Evolutionary conservation across 2,888 invertebrate genomes (phyloP), one percentile per base, ranked within the genome.

Genomic region (Plebejus argus): DNA sequence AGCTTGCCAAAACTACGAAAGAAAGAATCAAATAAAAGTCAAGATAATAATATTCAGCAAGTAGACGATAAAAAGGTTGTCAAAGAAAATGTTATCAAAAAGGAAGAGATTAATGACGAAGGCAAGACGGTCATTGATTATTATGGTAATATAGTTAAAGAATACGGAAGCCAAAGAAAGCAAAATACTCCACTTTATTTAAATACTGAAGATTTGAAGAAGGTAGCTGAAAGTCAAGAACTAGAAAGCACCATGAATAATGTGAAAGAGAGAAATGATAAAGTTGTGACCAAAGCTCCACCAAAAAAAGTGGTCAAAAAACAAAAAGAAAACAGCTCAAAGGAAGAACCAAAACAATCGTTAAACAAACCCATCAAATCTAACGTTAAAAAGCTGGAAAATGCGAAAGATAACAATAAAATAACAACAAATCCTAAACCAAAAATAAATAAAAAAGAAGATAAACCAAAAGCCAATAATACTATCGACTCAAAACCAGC

Each of bases 71-170:
- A 84, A 80, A 77, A 81, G 79, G 15, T 53, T 7, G 72, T 78
- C 39, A 77, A 79, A 33, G 86, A 84, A 49, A 89, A 88, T 81
- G 77, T 79, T 28, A 89, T 90, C 78, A 85, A 85, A 81, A 76
- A 82, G 76, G 84, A 86, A 58, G 88, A 93, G 82, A 23, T 77
- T 77, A 77, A 12, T 61, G 77, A 77, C 10, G 96, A 96, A 87
- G 95, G 96, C 0, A 95, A 95, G 86, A 96, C 96, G 0, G 96
- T 96, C 0, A 96, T 97, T 20, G 97, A 97, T 89, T 96, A 97
- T 86, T 98, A 98, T 83, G 96, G 97, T 23, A 97, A 96, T 86
- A 96, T 98, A 81, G 97, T 98, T 1, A 95, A 95, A 83, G 96
- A 96, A 85, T 96, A 96, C 83, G 96, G 97, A 18, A 91, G 89